Percentiles rank a stretch among this genome's conserved stretches.
Evolutionary conservation across 1,140 invertebrate species (phyloP).

Genomic region (Leptinotarsa undecemlineata): DNA sequence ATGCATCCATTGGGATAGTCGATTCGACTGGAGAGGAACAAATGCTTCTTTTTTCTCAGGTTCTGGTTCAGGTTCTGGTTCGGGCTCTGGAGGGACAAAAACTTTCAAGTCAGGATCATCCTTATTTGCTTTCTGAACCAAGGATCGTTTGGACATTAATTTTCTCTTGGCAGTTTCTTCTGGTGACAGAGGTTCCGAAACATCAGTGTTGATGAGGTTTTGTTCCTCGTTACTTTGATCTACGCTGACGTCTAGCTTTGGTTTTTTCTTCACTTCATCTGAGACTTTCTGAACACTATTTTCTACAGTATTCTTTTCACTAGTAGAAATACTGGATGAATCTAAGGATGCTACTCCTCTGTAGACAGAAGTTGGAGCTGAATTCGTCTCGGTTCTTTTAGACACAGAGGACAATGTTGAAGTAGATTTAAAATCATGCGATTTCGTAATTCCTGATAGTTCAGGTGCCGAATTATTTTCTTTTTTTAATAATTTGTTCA

Average conservation of each 20-base stretch:
- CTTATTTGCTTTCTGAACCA: constrained; percentile 49
- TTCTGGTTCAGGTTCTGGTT: constrained; percentile 40
- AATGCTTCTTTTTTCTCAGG: constrained; percentile 42
- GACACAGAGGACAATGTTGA: background rate
- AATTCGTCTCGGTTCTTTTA: background rate
- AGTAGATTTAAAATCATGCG: background rate
- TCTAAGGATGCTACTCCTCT: background rate
- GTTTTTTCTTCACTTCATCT: background rate
- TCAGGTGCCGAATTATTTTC: constrained; percentile 1
- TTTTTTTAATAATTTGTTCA: constrained; percentile 5
- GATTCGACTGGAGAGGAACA: constrained; percentile 52
- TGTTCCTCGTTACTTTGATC: background rate
- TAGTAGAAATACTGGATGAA: no score
- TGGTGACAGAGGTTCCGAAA: constrained; percentile 27
- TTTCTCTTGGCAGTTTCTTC: constrained; percentile 31
- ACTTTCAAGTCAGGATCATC: constrained; percentile 50
- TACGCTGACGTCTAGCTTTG: no score
- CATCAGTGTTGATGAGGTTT: constrained; percentile 5
- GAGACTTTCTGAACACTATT: background rate
- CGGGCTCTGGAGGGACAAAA: constrained; percentile 45
- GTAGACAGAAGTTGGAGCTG: background rate
- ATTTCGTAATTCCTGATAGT: background rate
- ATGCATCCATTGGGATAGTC: constrained; percentile 51
- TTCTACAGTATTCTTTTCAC: background rate
- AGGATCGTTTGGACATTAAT: constrained; percentile 49